These are phyloP conservation scores for Drosophila kepulauana DNA, from an alignment of 1,140 invertebrate genomes.

Conservation along the genomic window DNA sequence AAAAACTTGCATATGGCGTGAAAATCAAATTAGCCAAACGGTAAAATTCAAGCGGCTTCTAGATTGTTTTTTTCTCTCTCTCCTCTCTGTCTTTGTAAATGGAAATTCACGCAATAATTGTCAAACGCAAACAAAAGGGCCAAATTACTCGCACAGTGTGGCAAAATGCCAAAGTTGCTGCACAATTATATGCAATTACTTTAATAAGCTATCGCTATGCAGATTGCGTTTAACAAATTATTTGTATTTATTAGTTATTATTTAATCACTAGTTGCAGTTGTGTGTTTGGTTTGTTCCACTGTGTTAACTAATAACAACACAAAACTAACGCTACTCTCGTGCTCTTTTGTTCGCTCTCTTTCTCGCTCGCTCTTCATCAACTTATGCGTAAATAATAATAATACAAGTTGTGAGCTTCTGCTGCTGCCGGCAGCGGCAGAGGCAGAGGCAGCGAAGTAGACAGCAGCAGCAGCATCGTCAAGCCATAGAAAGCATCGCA, in stretches of 20 bases:
- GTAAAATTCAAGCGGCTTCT: conserved; percentile 30
- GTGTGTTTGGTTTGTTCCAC: conserved; percentile 6
- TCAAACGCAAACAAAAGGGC: conserved; percentile 38
- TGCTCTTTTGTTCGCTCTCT: conserved; percentile 28
- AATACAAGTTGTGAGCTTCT: conserved; percentile 23
- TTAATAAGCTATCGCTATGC: not conserved
- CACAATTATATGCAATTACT: not conserved
- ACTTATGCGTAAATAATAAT: conserved; percentile 44
- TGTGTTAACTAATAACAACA: conserved; percentile 49
- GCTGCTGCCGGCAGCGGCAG: not conserved
- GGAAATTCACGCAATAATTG: conserved; percentile 77
- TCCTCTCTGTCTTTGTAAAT: not conserved
- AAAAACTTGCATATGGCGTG: conserved; percentile 41
- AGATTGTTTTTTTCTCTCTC: not conserved
- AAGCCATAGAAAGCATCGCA: conserved; percentile 52
- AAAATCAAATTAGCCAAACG: conserved; percentile 26
- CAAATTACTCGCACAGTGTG: not conserved
- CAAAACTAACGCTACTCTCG: conserved; percentile 46
- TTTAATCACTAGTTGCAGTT: conserved; percentile 4
- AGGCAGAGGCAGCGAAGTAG: not conserved
- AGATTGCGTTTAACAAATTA: not conserved
- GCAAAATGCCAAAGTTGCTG: conserved; percentile 3
- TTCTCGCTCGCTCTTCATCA: conserved; percentile 21
- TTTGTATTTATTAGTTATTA: conserved; percentile 9
- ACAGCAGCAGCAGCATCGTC: conserved; percentile 23